Evolutionary conservation across 2,888 invertebrate genomes (phyloP).

Genomic region (Drosophila planitibia): DNA sequence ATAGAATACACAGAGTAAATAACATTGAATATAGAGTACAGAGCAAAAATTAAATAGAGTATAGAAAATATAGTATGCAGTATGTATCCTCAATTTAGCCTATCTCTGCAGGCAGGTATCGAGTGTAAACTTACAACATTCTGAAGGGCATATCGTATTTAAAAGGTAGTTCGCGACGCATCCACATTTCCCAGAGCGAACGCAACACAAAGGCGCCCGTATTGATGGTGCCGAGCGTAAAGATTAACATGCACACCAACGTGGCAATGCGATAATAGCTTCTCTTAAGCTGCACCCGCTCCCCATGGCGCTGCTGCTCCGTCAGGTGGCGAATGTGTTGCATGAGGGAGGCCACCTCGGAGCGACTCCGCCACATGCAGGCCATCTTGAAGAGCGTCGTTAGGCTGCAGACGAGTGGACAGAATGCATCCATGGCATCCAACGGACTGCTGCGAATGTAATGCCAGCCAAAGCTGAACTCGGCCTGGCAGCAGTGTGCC

Average conservation of each 20-base stretch:
- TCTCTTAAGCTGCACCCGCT: conserved; percentile 25
- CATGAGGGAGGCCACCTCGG: conserved; percentile 56
- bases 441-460: conserved; percentile 46
- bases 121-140: conserved; percentile 54
- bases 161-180: conserved; percentile 44
- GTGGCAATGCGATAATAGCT: conserved; percentile 53
- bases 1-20: too few species aligned
- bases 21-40: neutral
- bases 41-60: neutral
- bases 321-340: conserved; percentile 53
- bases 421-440: conserved; percentile 75
- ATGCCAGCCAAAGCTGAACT: conserved; percentile 63
- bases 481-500: conserved; percentile 72
- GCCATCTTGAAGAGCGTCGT: conserved; percentile 67
- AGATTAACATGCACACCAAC: conserved; percentile 59
- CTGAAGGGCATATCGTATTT: conserved; percentile 71
- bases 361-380: conserved; percentile 64
- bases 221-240: conserved; percentile 60
- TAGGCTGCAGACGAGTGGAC: conserved; percentile 68
- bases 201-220: conserved; percentile 66
- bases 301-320: conserved; percentile 27
- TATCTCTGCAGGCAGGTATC: neutral
- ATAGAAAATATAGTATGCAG: neutral
- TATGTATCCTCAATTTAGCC: neutral
- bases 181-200: conserved; percentile 66